Evolutionary conservation across 1,140 invertebrate genomes (phyloP).

Genomic region (Chironomus tepperi): DNA sequence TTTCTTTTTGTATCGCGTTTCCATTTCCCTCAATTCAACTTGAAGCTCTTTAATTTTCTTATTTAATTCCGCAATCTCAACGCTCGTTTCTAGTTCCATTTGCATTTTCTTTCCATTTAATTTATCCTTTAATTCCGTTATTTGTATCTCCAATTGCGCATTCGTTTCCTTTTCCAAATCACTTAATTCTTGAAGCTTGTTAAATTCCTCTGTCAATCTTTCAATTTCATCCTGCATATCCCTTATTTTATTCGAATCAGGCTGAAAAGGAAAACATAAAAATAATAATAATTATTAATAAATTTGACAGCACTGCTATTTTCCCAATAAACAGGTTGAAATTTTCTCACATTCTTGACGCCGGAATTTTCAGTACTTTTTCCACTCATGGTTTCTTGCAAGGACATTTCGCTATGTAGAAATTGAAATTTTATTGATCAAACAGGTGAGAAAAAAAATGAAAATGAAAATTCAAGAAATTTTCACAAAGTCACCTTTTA

Average conservation of each 20-base stretch:
- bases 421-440: not conserved
- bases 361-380: not conserved
- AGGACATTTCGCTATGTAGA: not conserved
- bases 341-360: not conserved
- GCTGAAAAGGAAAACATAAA: not conserved
- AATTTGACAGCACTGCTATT: not conserved
- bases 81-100: not conserved
- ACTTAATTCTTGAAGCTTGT: not conserved
- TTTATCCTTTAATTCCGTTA: not conserved
- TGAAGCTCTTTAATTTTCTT: not conserved
- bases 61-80: not conserved
- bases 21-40: not conserved
- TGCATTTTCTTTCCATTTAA: not conserved
- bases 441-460: not conserved
- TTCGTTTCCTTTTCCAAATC: conserved; percentile 6
- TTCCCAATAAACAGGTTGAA: not conserved
- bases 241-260: not conserved
- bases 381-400: not conserved
- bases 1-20: not conserved
- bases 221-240: not conserved
- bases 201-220: not conserved
- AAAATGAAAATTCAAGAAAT: not conserved
- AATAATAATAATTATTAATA: not conserved
- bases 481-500: not conserved
- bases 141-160: not conserved